Conservation (phyloP, 2,113 vertebrate species). For the Gymnogyps californianus region DNA sequence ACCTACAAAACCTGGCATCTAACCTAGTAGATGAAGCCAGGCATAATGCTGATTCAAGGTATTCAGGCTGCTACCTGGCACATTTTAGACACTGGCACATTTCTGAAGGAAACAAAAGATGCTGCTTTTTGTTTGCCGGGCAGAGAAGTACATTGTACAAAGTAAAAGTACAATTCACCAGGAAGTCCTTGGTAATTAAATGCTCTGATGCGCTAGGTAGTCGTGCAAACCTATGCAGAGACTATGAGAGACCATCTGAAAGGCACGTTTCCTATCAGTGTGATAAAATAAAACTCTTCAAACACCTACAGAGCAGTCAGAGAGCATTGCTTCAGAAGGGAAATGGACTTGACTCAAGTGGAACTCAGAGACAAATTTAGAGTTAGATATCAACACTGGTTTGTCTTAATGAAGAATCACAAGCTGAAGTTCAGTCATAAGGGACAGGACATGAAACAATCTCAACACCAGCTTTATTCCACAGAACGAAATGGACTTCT, state of each 20-base stretch:
- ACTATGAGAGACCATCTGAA: neutral
- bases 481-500: neutral
- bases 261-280: neutral
- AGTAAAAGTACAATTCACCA: neutral
- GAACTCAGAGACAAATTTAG: neutral
- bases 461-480: neutral
- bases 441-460: neutral
- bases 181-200: neutral
- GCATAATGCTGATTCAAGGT: neutral
- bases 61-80: neutral
- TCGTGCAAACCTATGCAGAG: neutral
- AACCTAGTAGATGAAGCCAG: neutral
- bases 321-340: neutral
- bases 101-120: neutral
- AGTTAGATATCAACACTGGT: neutral
- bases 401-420: neutral
- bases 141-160: neutral
- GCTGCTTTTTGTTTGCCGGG: neutral
- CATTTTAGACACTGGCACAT: neutral
- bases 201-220: neutral
- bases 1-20: neutral
- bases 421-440: neutral
- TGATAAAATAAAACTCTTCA: neutral
- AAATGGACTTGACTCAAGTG: neutral
- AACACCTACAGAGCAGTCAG: neutral